phyloP scores from a whole-genome alignment of 2,888 invertebrate genomes.

The Drosophila acutilabella region DNA sequence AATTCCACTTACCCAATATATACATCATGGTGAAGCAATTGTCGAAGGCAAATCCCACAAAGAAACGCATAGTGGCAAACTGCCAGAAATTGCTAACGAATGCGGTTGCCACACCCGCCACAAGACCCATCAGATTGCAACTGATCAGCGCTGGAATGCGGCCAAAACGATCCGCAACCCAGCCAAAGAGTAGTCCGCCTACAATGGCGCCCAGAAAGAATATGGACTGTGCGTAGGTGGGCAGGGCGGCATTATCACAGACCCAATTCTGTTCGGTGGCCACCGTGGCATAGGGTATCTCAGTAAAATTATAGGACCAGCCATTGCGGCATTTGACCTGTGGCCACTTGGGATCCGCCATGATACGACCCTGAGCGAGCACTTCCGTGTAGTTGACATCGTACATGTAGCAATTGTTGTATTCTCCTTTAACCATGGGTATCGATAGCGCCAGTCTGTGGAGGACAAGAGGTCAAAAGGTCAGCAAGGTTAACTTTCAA shows the following conservation, averaged over 20 bases:
- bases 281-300: constrained; percentile 93
- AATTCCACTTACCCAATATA: constrained; percentile 90
- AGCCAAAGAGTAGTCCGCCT: constrained; percentile 94
- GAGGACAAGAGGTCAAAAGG: not conserved
- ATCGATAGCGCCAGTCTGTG: constrained; percentile 90
- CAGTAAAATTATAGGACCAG: constrained; percentile 94
- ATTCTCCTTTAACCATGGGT: constrained; percentile 87
- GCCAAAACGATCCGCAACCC: constrained; percentile 94
- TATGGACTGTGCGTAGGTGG: constrained; percentile 92
- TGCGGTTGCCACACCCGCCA: constrained; percentile 90
- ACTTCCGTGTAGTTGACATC: constrained; percentile 90
- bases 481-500: constrained; percentile 29
- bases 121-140: constrained; percentile 91
- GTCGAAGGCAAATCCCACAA: constrained; percentile 95
- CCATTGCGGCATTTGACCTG: constrained; percentile 89
- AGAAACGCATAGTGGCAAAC: constrained; percentile 92
- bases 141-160: constrained; percentile 92
- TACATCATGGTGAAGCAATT: constrained; percentile 98
- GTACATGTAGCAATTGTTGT: constrained; percentile 91
- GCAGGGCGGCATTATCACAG: constrained; percentile 91
- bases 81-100: constrained; percentile 90
- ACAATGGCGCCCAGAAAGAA: constrained; percentile 95
- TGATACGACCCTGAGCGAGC: constrained; percentile 86
- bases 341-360: constrained; percentile 89
- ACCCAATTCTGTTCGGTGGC: constrained; percentile 96